Base-by-base conservation (phyloP, 1,140 invertebrate genomes). In the Drosophila insularis region DNA sequence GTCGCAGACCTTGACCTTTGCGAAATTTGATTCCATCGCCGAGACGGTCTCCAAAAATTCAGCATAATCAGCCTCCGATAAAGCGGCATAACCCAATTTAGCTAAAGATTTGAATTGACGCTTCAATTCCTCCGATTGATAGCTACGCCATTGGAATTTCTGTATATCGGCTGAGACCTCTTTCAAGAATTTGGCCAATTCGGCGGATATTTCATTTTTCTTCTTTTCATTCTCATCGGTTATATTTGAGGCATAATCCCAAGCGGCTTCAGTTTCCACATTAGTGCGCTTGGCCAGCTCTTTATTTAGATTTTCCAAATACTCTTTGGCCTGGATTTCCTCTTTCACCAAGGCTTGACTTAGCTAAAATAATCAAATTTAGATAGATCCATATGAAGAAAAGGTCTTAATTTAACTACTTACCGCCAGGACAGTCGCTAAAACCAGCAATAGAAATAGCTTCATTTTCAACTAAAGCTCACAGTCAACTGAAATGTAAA, bases 11-110 rank as follows among this genome's bases (percentile, higher is more conserved):
- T 96, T 97, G 0, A 96, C 95, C 13, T 94, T 97, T 3, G 95
- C 95, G 78, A 96, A 98, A 65, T 96, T 95, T 1, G 94, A 94
- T 82, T 96, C 94, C 96, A 98, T 97, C 17, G 94, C 93, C 6
- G 94, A 95, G 13, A 95, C 92, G 0, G 94, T 93, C 65, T 94
- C 93, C 80, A 95, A 93, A 35, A 95, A 93, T 80, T 95, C 90
- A 63, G 93, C 93, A 69, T 93, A 94, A 66, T 94, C 94, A 40
- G 95, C 93, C 81, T 96, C 94, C 0, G 95, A 93, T 46, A 98
- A 92, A 1, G 95, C 96, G 0, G 95, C 92, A 0, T 93, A 93
- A 0, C 96, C 96, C 1, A 97, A 92, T 60, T 95, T 93, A 8
- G 94, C 94, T 50, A 95, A 92, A 63, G 94, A 94, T 76, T 93